phyloP scores from a whole-genome alignment of 2,888 invertebrate genomes.

The Chrysomela aeneicollis region DNA sequence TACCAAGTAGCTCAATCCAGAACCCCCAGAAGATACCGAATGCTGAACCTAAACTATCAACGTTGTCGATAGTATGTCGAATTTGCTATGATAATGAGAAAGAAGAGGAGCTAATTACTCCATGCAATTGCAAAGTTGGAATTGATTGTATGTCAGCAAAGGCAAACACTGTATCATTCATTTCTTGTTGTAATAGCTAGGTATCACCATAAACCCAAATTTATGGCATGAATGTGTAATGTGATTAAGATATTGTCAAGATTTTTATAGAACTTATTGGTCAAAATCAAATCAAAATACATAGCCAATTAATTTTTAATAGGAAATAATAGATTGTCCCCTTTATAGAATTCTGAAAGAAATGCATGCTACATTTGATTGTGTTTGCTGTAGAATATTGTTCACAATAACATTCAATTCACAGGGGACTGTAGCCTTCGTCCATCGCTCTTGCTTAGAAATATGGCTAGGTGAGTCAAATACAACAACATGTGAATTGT shows the following conservation, averaged over 20 bases:
- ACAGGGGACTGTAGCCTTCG: constrained; percentile 76
- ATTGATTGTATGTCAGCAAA: background rate
- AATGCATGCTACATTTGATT: background rate
- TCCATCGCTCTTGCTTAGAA: constrained; percentile 77
- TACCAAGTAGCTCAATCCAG: background rate
- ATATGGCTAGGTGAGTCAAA: constrained; percentile 80
- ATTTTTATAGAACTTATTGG: too few species aligned
- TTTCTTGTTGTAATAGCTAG: constrained; percentile 4
- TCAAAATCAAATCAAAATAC: too few species aligned
- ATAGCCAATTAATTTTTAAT: too few species aligned
- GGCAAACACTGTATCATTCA: constrained; percentile 11
- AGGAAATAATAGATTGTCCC: too few species aligned
- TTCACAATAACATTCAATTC: constrained; percentile 28
- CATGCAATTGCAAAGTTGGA: constrained; percentile 63
- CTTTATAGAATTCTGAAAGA: constrained; percentile 8
- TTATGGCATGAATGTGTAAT: too few species aligned
- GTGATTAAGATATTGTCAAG: too few species aligned
- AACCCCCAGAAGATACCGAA: background rate
- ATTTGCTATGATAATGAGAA: constrained; percentile 64
- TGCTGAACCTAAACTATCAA: constrained; percentile 37
- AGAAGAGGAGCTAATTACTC: constrained; percentile 61
- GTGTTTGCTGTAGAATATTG: background rate
- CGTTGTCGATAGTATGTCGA: constrained; percentile 60
- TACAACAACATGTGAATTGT: constrained; percentile 75
- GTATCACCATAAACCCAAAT: too few species aligned